Evolutionary conservation across 2,113 vertebrate genomes (phyloP), one percentile per base, ranked within the genome.

Genomic region (Mola mola): DNA sequence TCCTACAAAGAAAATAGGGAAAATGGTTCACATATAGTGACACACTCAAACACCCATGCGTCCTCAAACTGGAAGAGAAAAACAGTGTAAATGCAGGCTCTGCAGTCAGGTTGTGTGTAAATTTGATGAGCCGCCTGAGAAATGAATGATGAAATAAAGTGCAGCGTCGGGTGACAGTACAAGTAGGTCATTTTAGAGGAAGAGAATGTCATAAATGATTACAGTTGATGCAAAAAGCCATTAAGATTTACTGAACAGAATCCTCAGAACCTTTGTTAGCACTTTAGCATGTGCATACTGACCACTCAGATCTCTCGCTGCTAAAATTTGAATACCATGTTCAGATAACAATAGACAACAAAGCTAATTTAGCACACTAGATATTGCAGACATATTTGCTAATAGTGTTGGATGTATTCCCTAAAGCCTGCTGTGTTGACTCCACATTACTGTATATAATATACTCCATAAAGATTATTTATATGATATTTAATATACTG

Each of bases 161-260:
- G 61, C 73, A 46, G 48, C 5, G 34, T 43, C 21, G 44, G 46
- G 59, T 6, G 34, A 70, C 70, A 43, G 63, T 25, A 47, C 75
- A 51, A 37, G 43, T 33, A 56, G 77, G 85, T 84, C 80, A 84
- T 66, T 80, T 66, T 38, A 48, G 51, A 71, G 57, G 66, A 76
- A 73, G 62, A 52, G 46, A 52, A 64, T 78, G 87, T 85, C 87
- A 78, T 57, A 36, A 70, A 63, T 77, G 70, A 81, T 89, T 81
- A 84, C 6, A 26, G 72, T 55, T 83, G 79, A 85, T 67, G 81
- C 72, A 85, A 76, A 87, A 87, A 83, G 79, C 85, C 84, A 83
- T 84, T 79, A 85, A 86, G 75, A 81, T 78, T 87, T 72, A 81
- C 83, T 87, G 80, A 85, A 77, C 61, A 77, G 50, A 74, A 42